phyloP scores from a whole-genome alignment of 2,888 invertebrate genomes.

The Melinopterus prodromus region DNA sequence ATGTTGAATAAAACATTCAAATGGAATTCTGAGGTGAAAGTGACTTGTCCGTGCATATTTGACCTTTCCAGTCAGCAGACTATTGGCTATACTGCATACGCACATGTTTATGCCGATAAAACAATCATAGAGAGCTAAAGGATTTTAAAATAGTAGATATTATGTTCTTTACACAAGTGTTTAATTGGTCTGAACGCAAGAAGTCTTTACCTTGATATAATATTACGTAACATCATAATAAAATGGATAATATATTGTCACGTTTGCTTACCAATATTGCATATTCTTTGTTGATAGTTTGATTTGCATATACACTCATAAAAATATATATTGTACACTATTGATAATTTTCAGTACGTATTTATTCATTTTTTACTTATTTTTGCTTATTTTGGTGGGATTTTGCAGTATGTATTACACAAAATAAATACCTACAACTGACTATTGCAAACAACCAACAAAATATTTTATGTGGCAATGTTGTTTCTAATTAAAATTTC shows the following conservation, averaged over 20 bases:
- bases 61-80: conserved; percentile 46
- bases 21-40: conserved; percentile 47
- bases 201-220: not conserved
- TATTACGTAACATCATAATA: not conserved
- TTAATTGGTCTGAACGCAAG: not conserved
- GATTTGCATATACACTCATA: too few species aligned
- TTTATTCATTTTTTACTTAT: too few species aligned
- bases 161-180: not conserved
- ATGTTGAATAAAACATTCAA: conserved; percentile 34
- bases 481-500: not conserved
- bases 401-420: not conserved
- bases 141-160: not conserved
- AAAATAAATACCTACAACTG: too few species aligned
- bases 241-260: not conserved
- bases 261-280: not conserved
- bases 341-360: too few species aligned
- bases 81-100: conserved; percentile 9
- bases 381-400: too few species aligned
- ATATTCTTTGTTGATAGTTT: not conserved
- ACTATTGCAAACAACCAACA: not conserved
- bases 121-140: not conserved
- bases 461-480: not conserved
- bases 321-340: too few species aligned
- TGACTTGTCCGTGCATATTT: conserved; percentile 47
- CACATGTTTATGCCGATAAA: not conserved